Base-by-base conservation (phyloP, 2,797 vertebrate genomes). In the Adrianichthys oophorus region DNA sequence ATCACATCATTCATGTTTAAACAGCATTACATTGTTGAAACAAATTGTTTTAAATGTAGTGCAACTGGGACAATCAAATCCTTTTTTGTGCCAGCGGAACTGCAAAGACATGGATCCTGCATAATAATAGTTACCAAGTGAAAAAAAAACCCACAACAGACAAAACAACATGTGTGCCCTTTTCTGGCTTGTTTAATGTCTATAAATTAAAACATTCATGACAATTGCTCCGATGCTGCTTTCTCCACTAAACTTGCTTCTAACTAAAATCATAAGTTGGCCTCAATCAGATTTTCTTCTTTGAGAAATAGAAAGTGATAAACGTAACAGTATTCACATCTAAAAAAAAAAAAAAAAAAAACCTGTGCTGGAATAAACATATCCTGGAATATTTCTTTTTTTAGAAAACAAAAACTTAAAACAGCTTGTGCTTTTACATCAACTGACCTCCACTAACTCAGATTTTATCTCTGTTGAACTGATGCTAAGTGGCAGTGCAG, bases 141-240 rank as follows among this genome's bases (percentile, higher is more conserved):
- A 58, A 51, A 14, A 50, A 56, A 78, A 62, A 32, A 80, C 80
- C 58, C 70, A 78, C 79, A 67, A 80, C 60, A 73, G 74, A 83
- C 62, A 78, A 78, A 77, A 71, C 78, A 77, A 81, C 80, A 83
- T 60, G 62, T 70, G 70, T 74, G 51, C 72, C 66, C 54, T 73
- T 79, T 29, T 68, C 62, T 72, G 65, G 63, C 60, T 67, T 70
- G 79, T 86, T 86, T 70, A 88, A 73, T 57, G 61, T 69, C 68
- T 82, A 82, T 61, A 26, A 2, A 29, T 29, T 29, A 29, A 6
- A 70, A 72, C 73, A 78, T 41, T 70, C 64, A 78, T 48, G 62
- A 83, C 41, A 54, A 70, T 59, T 63, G 68, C 70, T 68, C 64
- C 66, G 81, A 83, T 5, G 41, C 41, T 56, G 59, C 65, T 79